Percentiles rank a stretch among this genome's conserved stretches.
Evolutionary conservation across 2,888 invertebrate species (phyloP).

Genomic region (Pasiphila rectangulata): DNA sequence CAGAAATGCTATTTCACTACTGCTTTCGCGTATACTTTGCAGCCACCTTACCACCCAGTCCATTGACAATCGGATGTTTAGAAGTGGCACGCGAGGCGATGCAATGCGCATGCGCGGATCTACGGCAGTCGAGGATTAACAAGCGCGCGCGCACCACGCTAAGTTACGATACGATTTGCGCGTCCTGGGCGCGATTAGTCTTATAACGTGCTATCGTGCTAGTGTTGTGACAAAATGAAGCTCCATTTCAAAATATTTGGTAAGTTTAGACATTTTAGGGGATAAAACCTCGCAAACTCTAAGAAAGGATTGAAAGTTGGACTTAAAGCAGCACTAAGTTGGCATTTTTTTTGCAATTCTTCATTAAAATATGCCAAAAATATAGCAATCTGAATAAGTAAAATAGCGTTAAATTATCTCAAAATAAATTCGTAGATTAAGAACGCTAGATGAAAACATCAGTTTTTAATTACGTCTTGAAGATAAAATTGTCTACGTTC

Average conservation of each 20-base stretch:
- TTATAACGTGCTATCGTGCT: slow-evolving; percentile 45
- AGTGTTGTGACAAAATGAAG: slow-evolving; percentile 61
- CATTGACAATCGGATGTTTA: slow-evolving; percentile 52
- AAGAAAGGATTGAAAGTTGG: too few species aligned
- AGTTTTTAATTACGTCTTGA: too few species aligned
- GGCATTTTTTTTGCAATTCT: too few species aligned
- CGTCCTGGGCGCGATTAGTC: slow-evolving; percentile 29
- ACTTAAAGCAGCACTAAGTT: too few species aligned
- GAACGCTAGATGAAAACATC: too few species aligned
- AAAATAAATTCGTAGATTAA: too few species aligned
- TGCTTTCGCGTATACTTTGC: slow-evolving; percentile 12
- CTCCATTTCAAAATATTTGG: slow-evolving; percentile 65
- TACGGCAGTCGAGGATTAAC: slow-evolving; percentile 61
- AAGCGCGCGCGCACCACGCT: slow-evolving; percentile 63
- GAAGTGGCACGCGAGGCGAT: slow-evolving; percentile 59
- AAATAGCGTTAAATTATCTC: too few species aligned
- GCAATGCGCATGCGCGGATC: slow-evolving; percentile 48
- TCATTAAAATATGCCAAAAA: too few species aligned
- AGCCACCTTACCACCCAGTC: slow-evolving; percentile 34
- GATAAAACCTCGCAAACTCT: too few species aligned
- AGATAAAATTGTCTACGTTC: neutral
- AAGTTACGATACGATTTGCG: slow-evolving; percentile 39
- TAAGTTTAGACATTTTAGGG: slow-evolving; percentile 44
- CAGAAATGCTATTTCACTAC: too few species aligned
- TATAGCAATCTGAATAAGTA: too few species aligned